Evolutionary conservation across 2,113 vertebrate genomes (phyloP).

Genomic region (Chitala chitala): DNA sequence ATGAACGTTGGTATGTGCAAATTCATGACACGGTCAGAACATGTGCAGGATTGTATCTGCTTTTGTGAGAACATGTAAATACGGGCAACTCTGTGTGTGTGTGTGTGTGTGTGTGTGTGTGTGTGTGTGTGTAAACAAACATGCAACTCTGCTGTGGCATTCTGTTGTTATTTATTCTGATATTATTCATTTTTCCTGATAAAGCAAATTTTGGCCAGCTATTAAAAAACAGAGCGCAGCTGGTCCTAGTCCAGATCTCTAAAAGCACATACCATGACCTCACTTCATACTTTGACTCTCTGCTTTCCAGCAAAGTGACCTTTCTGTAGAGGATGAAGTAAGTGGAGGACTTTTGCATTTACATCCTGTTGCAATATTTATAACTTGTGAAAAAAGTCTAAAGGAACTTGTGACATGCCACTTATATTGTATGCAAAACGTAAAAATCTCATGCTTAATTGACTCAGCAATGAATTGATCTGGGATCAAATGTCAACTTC

Average conservation of each 20-base stretch:
- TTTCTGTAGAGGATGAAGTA: neutral
- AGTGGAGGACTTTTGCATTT: neutral
- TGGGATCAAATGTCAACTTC: neutral
- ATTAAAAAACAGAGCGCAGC: neutral
- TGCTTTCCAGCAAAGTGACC: neutral
- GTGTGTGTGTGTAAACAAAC: neutral
- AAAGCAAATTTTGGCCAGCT: neutral
- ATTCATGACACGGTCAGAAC: neutral
- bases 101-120: conserved; percentile 4
- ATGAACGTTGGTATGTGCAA: no score
- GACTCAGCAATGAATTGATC: no score
- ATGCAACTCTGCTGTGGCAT: neutral
- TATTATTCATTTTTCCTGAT: neutral
- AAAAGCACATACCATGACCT: neutral
- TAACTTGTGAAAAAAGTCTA: no score
- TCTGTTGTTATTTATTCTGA: no score
- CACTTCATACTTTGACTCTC: neutral
- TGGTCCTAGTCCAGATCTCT: neutral
- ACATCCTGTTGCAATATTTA: neutral
- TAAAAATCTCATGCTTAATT: no score
- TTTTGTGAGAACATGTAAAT: neutral
- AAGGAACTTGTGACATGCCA: no score
- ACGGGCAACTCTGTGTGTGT: neutral
- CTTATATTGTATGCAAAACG: no score
- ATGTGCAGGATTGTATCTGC: no score